Evolutionary conservation across 2,113 vertebrate species (phyloP).

Genomic region (Echinops telfairi): DNA sequence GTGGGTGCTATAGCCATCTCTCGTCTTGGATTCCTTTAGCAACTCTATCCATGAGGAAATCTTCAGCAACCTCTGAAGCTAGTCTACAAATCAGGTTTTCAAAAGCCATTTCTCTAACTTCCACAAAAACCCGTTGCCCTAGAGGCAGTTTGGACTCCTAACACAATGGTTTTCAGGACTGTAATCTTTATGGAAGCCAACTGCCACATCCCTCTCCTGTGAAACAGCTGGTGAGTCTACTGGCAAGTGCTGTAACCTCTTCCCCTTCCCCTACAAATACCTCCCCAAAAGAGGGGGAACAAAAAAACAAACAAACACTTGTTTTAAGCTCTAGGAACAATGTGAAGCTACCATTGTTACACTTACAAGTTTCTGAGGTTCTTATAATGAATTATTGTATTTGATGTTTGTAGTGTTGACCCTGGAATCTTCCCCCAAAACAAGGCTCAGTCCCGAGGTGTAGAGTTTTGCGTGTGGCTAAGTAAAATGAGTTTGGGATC

Average conservation of each 20-base stretch:
- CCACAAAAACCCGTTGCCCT: neutral
- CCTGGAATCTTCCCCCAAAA: constrained; percentile 7
- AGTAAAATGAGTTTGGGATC: constrained; percentile 40
- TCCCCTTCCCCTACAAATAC: no score
- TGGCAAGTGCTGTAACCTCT: no score
- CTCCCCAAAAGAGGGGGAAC: neutral
- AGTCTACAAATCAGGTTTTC: constrained; percentile 17
- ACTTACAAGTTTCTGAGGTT: neutral
- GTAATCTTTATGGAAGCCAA: neutral
- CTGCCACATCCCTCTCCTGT: neutral
- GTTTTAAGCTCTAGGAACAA: constrained; percentile 44
- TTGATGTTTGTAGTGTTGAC: constrained; percentile 36
- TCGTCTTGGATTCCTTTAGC: constrained; percentile 43
- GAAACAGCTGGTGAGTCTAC: neutral
- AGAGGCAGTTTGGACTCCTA: neutral
- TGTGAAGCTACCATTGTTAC: neutral
- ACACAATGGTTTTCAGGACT: neutral
- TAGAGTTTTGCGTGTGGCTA: constrained; percentile 38
- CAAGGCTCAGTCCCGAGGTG: neutral
- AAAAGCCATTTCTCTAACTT: neutral
- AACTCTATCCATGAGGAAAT: constrained; percentile 9
- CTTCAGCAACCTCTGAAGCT: constrained; percentile 4
- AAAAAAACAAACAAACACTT: neutral
- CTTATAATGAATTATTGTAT: neutral
- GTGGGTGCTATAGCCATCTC: neutral